Evolutionary conservation across 2,888 invertebrate species (phyloP), one percentile per base, ranked within the genome.

Genomic region (Ormia ochracea): DNA sequence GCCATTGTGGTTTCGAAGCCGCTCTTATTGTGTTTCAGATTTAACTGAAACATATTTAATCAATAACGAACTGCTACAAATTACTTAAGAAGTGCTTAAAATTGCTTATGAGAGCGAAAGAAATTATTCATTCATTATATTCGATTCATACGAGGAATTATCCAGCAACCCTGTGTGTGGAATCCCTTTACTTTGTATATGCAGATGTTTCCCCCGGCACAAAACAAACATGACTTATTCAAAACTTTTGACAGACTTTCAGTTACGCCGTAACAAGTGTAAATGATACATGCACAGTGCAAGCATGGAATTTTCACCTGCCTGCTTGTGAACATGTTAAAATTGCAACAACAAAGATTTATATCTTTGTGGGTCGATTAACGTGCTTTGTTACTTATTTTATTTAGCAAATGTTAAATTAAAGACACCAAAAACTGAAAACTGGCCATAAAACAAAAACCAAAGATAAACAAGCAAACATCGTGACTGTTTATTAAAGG

Each of bases 331-430:
- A 66, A 80, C 75, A 76, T 76, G 80, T 72, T 66, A 75, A 70
- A n/a, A 65, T 50, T 58, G 59, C 61, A 33, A 70, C 74, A 43
- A 63, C 63, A 21, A 76, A 80, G 80, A 80, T 80, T 75, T 33
- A 72, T 80, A 80, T 80, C 80, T 80, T 80, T 80, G 75, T 80
- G 31, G 80, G 80, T 80, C 80, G 80, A 76, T 80, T 80, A 80
- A 76, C 79, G 81, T 66, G 73, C 68, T 72, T 75, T 72, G 81
- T 72, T 75, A 68, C 65, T 77, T n/a, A n/a, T n/a, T n/a, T n/a
- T n/a, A n/a, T n/a, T 54, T 74, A 63, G 63, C 81, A 75, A 72
- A 61, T 59, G 78, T 75, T 61, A 54, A 75, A 74, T 68, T 68
- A 56, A 65, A 52, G 59, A 78, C 78, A 74, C 65, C 78, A 61